Conservation (phyloP, 1,140 invertebrate genomes). For the Aradophagus sp. region DNA sequence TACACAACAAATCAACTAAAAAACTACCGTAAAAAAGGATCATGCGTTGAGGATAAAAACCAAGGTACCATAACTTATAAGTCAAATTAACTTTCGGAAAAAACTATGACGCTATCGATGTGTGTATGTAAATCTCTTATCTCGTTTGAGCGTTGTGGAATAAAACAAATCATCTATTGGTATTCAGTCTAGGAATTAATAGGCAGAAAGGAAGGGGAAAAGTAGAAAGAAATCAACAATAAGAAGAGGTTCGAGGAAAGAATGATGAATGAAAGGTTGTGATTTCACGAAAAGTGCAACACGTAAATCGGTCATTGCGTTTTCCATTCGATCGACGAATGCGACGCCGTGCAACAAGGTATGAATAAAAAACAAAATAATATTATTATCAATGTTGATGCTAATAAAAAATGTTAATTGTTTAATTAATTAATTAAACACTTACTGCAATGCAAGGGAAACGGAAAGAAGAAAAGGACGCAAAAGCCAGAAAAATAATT, state of each 20-base stretch:
- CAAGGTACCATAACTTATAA: conserved; percentile 47
- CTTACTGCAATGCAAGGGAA: not conserved
- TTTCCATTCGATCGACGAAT: conserved; percentile 41
- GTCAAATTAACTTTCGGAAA: conserved; percentile 51
- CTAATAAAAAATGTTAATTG: no score
- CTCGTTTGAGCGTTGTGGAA: conserved; percentile 52
- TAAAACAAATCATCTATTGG: conserved; percentile 40
- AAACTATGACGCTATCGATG: conserved; percentile 54
- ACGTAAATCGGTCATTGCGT: conserved; percentile 8
- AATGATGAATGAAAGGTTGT: conserved; percentile 7
- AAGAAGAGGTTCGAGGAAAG: not conserved
- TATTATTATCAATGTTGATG: no score
- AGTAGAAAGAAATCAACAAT: not conserved
- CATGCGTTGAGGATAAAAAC: conserved; percentile 41
- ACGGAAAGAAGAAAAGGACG: conserved; percentile 1
- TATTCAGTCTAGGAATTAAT: conserved; percentile 38
- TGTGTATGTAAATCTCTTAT: conserved; percentile 58
- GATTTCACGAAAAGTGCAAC: not conserved
- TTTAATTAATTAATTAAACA: no score
- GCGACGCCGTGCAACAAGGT: conserved; percentile 2
- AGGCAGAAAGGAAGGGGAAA: conserved; percentile 4
- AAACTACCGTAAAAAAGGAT: conserved; percentile 36
- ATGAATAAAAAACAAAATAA: conserved; percentile 8
- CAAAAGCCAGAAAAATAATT: not conserved
- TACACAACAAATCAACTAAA: conserved; percentile 40